phyloP scores from a whole-genome alignment of 2,888 invertebrate species.

The Athetis lepigone region DNA sequence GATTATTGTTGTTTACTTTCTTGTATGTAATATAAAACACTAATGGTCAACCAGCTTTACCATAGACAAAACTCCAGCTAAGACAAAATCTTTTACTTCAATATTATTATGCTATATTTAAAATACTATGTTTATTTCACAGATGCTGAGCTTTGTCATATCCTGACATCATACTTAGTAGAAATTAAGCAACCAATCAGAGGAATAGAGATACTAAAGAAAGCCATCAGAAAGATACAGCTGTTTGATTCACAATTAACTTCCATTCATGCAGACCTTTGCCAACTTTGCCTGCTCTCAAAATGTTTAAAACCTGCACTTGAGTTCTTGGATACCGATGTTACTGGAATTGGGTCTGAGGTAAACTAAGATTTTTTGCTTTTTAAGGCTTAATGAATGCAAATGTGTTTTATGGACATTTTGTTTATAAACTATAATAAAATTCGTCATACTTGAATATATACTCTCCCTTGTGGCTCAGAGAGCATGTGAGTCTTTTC shows the following conservation, averaged over 20 bases:
- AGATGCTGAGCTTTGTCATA: constrained; percentile 98
- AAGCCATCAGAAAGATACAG: constrained; percentile 97
- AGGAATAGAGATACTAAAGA: constrained; percentile 95
- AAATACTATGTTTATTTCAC: constrained; percentile 49
- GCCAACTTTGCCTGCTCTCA: constrained; percentile 96
- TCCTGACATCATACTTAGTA: constrained; percentile 94
- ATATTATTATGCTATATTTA: background rate
- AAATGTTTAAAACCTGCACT: constrained; percentile 98
- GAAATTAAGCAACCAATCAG: constrained; percentile 94
- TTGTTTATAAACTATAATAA: no score
- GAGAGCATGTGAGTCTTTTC: no score
- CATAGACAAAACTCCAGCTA: no score
- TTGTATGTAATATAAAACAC: no score
- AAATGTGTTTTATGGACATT: no score
- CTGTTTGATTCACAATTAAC: constrained; percentile 97
- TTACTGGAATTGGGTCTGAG: constrained; percentile 97
- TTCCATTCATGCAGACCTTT: constrained; percentile 98
- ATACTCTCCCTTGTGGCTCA: no score
- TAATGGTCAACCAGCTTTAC: no score
- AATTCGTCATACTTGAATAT: no score
- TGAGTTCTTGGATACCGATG: constrained; percentile 96
- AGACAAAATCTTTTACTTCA: background rate
- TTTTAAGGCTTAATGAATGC: no score
- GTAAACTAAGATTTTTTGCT: constrained; percentile 81
- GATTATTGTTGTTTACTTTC: no score